Base-by-base conservation (phyloP, 2,888 invertebrate genomes). In the Homarus gammarus region DNA sequence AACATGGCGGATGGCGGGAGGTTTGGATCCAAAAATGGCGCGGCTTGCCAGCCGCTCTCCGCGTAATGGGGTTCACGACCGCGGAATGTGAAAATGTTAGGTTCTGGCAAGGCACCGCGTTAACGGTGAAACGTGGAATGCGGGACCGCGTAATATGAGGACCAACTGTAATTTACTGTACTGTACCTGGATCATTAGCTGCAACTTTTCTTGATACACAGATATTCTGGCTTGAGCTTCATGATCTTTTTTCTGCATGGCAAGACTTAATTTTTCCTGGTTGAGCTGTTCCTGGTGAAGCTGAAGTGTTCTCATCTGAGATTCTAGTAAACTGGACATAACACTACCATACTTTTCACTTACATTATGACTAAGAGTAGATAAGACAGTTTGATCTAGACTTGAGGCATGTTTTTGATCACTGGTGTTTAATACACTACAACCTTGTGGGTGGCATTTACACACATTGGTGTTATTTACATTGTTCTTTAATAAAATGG, bases 271-370 rank as follows among this genome's bases (percentile, higher is more conserved):
- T 49, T 84, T 84, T 61, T 78, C 88, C 70, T 70, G 77, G 40
- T 44, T 77, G 5, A 84, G 27, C 10, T 88, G 84, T 18, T 88
- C 84, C 27, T 88, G 83, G n/a, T 88, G 88, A 5, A 68, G 61
- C 12, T 88, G 83, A 49, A 88, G 84, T 6, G 79, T 36, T 49
- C 38, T 70, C 12, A 88, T 33, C 18, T 88, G 88, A 22, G 78
- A 38, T 3, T 77, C 40, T 8, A 88, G 27, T n/a, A 84, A 36
- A 18, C 40, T 56, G 18, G 84, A 78, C 40, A 84, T 36, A 44
- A 75, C 78, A 51, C 51, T 49, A 2, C 40, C 88, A 38, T 77
- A 78, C n/a, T 72, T 56, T 61, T 84, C 78, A 77, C 70, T 78
- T 18, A 73, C 38, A 27, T 49, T 64, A 27, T 31, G 56, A 27